These are phyloP conservation scores for Danaus plexippus DNA, from an alignment of 1,140 invertebrate species.

Conservation along the genomic window DNA sequence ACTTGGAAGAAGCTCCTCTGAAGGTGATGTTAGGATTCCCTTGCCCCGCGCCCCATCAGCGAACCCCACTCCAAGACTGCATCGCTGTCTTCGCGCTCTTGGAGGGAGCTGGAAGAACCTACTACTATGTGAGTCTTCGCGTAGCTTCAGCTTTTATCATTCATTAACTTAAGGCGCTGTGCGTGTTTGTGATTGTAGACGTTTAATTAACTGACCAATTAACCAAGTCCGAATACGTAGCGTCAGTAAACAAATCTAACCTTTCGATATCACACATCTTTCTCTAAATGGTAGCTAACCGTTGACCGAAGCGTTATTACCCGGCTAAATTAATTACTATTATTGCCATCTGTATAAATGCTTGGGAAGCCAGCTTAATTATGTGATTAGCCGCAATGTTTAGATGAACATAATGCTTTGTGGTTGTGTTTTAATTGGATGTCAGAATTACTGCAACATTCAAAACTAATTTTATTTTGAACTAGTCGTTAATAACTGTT, in stretches of 20 bases:
- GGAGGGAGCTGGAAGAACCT: conserved; percentile 78
- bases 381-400: conserved; percentile 50
- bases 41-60: conserved; percentile 43
- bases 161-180: conserved; percentile 26
- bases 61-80: conserved; percentile 66
- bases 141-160: conserved; percentile 33
- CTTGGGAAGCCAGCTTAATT: conserved; percentile 44
- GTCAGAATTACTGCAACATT: no score
- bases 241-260: conserved; percentile 46
- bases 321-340: conserved; percentile 47
- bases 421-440: no score
- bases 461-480: no score
- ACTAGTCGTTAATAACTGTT: no score
- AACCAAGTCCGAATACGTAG: conserved; percentile 37
- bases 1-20: conserved; percentile 66
- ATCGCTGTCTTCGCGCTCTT: conserved; percentile 74
- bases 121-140: conserved; percentile 74
- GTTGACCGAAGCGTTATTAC: conserved; percentile 40
- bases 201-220: conserved; percentile 42
- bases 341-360: conserved; percentile 57
- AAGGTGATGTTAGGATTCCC: conserved; percentile 64
- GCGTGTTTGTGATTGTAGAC: conserved; percentile 18
- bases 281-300: conserved; percentile 55
- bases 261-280: conserved; percentile 45
- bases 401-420: conserved; percentile 43